These are phyloP conservation scores for Rhinolophus sinicus DNA, from an alignment of 2,113 vertebrate species.

Conservation along the genomic window DNA sequence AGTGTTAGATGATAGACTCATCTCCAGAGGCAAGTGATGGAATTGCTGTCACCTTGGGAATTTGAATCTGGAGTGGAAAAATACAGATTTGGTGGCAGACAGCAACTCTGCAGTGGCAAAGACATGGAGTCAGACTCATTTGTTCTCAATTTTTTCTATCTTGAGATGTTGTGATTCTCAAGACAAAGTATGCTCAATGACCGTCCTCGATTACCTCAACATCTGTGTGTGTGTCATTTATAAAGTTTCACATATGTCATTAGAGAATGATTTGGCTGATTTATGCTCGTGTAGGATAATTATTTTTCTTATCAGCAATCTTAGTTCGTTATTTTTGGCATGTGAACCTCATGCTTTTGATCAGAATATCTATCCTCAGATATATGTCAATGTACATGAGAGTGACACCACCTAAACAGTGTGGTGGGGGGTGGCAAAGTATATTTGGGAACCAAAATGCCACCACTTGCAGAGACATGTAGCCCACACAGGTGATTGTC, in stretches of 20 bases:
- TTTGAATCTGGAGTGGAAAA: constrained; percentile 59
- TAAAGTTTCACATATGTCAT: not conserved
- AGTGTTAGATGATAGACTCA: constrained; percentile 25
- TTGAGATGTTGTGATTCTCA: not conserved
- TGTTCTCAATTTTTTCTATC: not conserved
- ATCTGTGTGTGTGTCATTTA: not conserved
- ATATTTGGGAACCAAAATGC: not conserved
- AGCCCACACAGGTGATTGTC: not conserved
- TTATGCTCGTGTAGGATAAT: not conserved
- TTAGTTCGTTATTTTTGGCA: not conserved
- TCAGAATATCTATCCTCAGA: not conserved
- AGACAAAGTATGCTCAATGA: not conserved
- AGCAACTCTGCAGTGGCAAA: not conserved
- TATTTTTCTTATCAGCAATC: not conserved
- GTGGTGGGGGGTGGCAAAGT: not conserved
- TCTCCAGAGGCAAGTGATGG: constrained; percentile 45
- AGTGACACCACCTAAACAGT: not conserved
- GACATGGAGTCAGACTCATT: constrained; percentile 14
- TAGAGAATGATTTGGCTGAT: not conserved
- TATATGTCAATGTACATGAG: not conserved
- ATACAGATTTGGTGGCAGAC: constrained; percentile 13
- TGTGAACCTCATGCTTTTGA: not conserved
- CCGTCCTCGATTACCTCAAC: not conserved
- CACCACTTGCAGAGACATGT: not conserved
- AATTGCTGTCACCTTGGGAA: constrained; percentile 47